Percentiles rank a stretch among this genome's conserved stretches.
phyloP scores from a whole-genome alignment of 2,797 vertebrate genomes.

The Muscicapa striata region DNA sequence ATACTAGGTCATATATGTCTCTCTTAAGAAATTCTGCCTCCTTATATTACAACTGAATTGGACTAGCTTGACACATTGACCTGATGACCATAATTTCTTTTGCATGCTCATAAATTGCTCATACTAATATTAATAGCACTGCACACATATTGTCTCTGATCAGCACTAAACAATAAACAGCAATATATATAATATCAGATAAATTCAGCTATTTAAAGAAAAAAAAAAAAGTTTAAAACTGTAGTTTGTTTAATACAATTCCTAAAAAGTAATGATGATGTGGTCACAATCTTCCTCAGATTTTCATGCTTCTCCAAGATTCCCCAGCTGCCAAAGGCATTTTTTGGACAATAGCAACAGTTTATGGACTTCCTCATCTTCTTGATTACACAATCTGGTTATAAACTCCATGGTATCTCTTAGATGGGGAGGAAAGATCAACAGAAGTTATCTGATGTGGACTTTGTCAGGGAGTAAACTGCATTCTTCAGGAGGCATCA shows the following conservation, averaged over 20 bases:
- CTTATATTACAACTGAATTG: background rate
- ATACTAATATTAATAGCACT: background rate
- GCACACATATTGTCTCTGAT: background rate
- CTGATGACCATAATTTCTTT: background rate
- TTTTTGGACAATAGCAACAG: background rate
- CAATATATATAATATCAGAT: accelerated
- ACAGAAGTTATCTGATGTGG: background rate
- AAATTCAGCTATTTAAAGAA: background rate
- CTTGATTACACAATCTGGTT: background rate
- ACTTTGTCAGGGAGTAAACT: background rate
- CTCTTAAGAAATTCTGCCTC: background rate
- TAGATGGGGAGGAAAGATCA: background rate
- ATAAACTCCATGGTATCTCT: background rate
- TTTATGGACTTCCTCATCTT: background rate
- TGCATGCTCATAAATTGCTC: background rate
- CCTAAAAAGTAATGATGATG: background rate
- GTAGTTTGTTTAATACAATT: background rate
- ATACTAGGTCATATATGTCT: background rate
- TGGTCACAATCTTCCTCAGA: background rate
- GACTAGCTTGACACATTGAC: background rate
- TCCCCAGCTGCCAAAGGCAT: background rate
- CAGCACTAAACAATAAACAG: background rate
- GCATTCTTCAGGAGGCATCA: background rate
- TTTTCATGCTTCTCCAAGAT: background rate
- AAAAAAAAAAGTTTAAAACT: background rate